Conservation (phyloP, 2,888 invertebrate genomes). For the Sesia bembeciformis region DNA sequence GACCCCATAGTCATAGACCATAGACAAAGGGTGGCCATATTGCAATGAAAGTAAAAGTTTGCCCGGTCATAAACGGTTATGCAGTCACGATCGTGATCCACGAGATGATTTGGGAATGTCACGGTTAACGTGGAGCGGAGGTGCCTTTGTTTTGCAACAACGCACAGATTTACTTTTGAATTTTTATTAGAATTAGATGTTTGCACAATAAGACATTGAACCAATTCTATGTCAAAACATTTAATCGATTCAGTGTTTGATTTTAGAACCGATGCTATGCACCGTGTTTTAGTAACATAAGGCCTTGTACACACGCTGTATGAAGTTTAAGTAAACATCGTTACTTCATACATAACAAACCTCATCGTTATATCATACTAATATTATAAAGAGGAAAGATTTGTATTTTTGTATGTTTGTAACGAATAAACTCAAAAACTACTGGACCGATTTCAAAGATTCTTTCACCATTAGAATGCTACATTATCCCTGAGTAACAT, state of each 20-base stretch:
- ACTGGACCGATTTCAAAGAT: too few relatives aligned
- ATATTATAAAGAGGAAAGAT: too few relatives aligned
- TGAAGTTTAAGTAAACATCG: too few relatives aligned
- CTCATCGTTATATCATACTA: too few relatives aligned
- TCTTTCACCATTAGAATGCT: too few relatives aligned
- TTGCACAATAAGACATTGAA: constrained; percentile 30
- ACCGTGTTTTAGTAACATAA: too few relatives aligned
- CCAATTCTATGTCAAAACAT: not conserved
- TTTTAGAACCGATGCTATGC: too few relatives aligned
- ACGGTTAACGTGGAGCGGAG: constrained; percentile 36
- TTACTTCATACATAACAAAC: too few relatives aligned
- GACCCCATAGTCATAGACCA: constrained; percentile 56
- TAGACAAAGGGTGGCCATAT: constrained; percentile 63
- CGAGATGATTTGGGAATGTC: constrained; percentile 70
- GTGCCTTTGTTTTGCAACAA: constrained; percentile 40
- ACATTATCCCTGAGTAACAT: too few relatives aligned
- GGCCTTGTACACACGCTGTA: too few relatives aligned
- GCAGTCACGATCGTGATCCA: constrained; percentile 56
- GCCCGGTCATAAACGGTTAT: constrained; percentile 28
- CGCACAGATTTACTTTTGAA: constrained; percentile 23
- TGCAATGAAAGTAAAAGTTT: constrained; percentile 65
- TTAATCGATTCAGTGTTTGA: not conserved
- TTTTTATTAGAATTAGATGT: constrained; percentile 19
- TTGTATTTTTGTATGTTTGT: too few relatives aligned
- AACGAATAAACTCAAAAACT: too few relatives aligned